Percentiles rank a stretch among this genome's conserved stretches.
phyloP scores from a whole-genome alignment of 1,140 invertebrate genomes.

The Holotrichia oblita region DNA sequence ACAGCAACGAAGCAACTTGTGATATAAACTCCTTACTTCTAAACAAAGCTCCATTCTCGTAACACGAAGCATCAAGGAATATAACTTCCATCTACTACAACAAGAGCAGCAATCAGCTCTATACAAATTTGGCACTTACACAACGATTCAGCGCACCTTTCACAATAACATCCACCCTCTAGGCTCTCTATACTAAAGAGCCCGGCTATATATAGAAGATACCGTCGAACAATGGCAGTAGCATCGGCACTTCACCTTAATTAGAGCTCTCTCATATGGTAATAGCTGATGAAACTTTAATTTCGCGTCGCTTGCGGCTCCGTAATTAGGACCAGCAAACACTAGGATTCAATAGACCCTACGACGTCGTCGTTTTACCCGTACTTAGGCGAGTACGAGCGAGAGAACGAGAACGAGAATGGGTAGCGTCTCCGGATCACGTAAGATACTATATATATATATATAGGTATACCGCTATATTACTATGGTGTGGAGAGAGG shows the following conservation, averaged over 20 bases:
- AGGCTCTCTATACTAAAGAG: background rate
- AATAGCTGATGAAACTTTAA: conserved; percentile 63
- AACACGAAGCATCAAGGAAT: no score
- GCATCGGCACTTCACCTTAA: conserved; percentile 58
- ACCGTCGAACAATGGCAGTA: conserved; percentile 51
- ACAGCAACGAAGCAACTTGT: no score
- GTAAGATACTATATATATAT: background rate
- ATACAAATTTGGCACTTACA: background rate
- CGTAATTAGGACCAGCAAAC: conserved; percentile 60
- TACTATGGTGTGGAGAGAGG: background rate
- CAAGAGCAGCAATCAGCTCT: background rate
- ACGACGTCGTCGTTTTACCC: conserved; percentile 15
- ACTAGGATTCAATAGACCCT: conserved; percentile 56
- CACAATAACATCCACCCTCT: background rate
- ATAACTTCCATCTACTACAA: no score
- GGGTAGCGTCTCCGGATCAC: background rate
- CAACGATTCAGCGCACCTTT: background rate
- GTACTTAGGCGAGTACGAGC: background rate
- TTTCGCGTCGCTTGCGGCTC: conserved; percentile 59
- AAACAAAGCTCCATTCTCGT: no score
- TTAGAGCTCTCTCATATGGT: conserved; percentile 62
- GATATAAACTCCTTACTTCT: no score
- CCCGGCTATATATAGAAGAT: background rate
- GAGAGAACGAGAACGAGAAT: background rate
- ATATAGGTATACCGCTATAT: background rate